Conservation (phyloP, 2,888 invertebrate genomes). For the Orthonychiurus folsomi region DNA sequence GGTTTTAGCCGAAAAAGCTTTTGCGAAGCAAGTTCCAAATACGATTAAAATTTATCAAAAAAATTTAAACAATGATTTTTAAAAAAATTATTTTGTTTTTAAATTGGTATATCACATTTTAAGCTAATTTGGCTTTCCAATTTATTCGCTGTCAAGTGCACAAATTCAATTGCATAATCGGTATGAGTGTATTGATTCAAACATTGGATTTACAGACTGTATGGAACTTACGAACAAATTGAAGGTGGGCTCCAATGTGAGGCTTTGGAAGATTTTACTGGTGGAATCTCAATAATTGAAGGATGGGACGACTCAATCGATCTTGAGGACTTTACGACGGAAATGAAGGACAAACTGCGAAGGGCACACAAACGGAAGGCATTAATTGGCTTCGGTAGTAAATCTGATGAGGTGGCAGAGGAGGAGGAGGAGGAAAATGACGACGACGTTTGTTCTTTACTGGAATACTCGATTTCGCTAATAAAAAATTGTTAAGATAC, state of each 20-base stretch:
- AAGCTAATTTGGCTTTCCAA: too few relatives aligned
- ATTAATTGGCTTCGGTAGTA: background rate
- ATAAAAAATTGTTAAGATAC: too few relatives aligned
- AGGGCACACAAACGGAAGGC: background rate
- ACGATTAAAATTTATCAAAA: background rate
- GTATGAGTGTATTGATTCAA: background rate
- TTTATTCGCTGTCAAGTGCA: too few relatives aligned
- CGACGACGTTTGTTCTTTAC: too few relatives aligned
- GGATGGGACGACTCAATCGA: background rate
- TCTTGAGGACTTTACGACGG: background rate
- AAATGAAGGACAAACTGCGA: background rate
- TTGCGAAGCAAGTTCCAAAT: slow-evolving; percentile 1
- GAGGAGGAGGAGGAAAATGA: too few relatives aligned
- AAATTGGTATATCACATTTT: too few relatives aligned
- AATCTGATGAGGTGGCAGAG: background rate
- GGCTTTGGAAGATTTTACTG: slow-evolving; percentile 4
- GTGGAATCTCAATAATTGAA: background rate
- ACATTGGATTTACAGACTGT: too few relatives aligned
- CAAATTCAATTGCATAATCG: too few relatives aligned
- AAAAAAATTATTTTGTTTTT: too few relatives aligned
- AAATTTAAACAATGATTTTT: too few relatives aligned
- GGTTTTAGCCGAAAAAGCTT: background rate
- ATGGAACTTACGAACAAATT: slow-evolving; percentile 1
- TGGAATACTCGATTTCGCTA: too few relatives aligned
- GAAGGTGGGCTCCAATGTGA: background rate